Evolutionary conservation across 2,888 invertebrate species (phyloP).

Genomic region (Gymnocheta viridis): DNA sequence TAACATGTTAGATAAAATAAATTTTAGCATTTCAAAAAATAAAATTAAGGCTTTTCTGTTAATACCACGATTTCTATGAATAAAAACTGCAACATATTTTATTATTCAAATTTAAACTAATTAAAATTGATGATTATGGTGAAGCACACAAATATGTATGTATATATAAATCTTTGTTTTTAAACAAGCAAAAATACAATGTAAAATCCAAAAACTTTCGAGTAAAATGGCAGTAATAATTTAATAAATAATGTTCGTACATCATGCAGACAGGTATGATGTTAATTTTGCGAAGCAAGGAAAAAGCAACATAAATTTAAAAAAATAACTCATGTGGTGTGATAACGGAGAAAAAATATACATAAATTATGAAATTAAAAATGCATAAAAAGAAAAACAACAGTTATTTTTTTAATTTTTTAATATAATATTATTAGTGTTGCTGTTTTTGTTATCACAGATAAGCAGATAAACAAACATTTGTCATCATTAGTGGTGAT

Average conservation of each 20-base stretch:
- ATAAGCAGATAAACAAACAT: slow-evolving; percentile 33
- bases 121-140: slow-evolving; percentile 61
- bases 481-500: slow-evolving; percentile 54
- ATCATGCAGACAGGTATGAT: slow-evolving; percentile 33
- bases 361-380: slow-evolving; percentile 38
- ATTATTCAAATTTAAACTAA: slow-evolving; percentile 52
- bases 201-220: neutral
- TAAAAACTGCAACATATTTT: slow-evolving; percentile 20
- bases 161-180: slow-evolving; percentile 35
- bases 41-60: slow-evolving; percentile 3
- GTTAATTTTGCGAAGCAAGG: neutral
- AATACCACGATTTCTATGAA: neutral
- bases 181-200: neutral
- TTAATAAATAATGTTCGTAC: slow-evolving; percentile 55
- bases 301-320: neutral
- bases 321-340: slow-evolving; percentile 46
- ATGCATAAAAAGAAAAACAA: neutral
- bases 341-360: slow-evolving; percentile 9
- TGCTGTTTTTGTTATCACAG: neutral
- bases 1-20: slow-evolving; percentile 31
- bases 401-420: slow-evolving; percentile 9
- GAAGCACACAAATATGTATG: too few species aligned
- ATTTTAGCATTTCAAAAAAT: neutral
- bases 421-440: slow-evolving; percentile 1
- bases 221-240: neutral